Evolutionary conservation across 2,797 vertebrate species (phyloP), one percentile per base, ranked within the genome.

Genomic region (Sebastiscus albofasciatus): DNA sequence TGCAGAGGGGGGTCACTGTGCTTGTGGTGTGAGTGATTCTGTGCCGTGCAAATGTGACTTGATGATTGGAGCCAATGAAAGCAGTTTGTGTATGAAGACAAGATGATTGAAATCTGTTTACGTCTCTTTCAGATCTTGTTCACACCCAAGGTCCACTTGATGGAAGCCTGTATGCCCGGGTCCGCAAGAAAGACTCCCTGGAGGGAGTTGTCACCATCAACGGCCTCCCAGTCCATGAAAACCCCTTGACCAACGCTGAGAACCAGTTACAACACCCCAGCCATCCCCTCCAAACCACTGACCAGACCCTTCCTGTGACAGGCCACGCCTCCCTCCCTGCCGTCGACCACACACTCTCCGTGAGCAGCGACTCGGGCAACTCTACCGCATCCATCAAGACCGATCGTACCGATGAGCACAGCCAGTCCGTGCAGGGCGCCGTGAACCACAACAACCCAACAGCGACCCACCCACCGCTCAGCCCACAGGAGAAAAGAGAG

Each of bases 301-400:
- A 94, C 2, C 94, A 93, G 73, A 91, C 91, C 12, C 90, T 95
- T 49, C 94, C 95, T 5, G 93, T 93, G 18, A 86, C 88, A 24
- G 93, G 92, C 64, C 94, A 94, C 77, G 79, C 94, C 67, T 89
- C 93, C 64, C 95, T 96, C 20, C 95, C 96, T 5, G 91, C 95
- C 0, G 95, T 95, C 1, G 96, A 96, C 87, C 96, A 96, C 80
- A 97, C 97, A 0, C 95, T 99, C 0, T 99, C 98, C 0, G 97
- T 99, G 83, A 99, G 98, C 96, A 99, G 97, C 0, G 98, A 99
- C 91, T 99, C 98, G 0, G 98, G 98, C 71, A 99, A 99, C 95
- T 99, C 98, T 31, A 99, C 98, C 0, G 98, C 98, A 5, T 99
- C 98, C 66, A 94, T 97, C 84, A 98, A 99, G 93, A 99, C 98